Evolutionary conservation across 2,113 vertebrate genomes (phyloP), one percentile per base, ranked within the genome.

Genomic region (Helogale parvula): DNA sequence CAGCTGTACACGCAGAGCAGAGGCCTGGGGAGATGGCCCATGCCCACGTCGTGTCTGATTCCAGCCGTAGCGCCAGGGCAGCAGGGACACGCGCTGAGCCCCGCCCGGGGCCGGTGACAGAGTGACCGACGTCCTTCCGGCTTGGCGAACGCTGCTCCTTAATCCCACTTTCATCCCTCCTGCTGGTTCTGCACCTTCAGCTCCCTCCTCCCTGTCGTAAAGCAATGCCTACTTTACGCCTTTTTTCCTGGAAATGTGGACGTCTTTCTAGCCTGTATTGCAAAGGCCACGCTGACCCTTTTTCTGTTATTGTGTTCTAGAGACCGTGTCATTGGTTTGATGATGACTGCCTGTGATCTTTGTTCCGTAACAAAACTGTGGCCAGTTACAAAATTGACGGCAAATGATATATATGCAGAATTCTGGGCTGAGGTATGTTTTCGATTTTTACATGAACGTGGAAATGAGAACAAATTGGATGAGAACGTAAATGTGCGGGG

Each of bases 321-420:
- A 99, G 99, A 99, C 94, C 99, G 99, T 87, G 99, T 99, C 97
- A 99, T 99, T 97, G 99, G 99, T 94, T 98, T 99, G 98, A 99
- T 99, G 99, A 99, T 99, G 99, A 99, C 99, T 5, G 99, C 99
- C 97, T 99, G 99, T 98, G 99, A 99, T 98, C 99, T 99, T 88
- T 99, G 99, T 96, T 99, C 99, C 92, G 99, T 99, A 85, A 99
- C 99, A 80, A 99, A 99, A 97, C 97, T 99, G 92, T 99, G 99
- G 99, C 99, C 99, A 12, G 99, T 99, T 96, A 99, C 99, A 91
- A 99, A 99, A 96, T 91, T 99, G 98, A 99, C 99, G 0, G 99
- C 99, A 90, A 99, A 99, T 16, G 99, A 99, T 96, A 99, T 99
- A 98, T 99, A 99, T 76, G 99, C 99, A 0, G 99, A 99, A 97